These are phyloP conservation scores for Saturnia japonica DNA, from an alignment of 2,888 invertebrate species.

Conservation along the genomic window DNA sequence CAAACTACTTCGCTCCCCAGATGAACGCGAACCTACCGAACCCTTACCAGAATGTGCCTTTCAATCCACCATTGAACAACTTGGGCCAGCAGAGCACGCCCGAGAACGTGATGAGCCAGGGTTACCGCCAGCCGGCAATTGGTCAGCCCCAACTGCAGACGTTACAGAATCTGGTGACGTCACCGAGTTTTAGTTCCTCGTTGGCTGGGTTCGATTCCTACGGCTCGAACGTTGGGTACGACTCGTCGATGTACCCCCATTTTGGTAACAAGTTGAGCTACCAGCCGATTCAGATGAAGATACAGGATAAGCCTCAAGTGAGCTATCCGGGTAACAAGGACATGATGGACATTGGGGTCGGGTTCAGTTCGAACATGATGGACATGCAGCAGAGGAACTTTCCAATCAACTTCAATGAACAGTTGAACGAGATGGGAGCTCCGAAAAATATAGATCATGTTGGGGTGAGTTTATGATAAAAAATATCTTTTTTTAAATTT, in stretches of 20 bases:
- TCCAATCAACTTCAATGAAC: constrained; percentile 50
- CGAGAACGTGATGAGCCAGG: constrained; percentile 41
- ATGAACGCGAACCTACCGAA: constrained; percentile 44
- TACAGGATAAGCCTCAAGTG: constrained; percentile 48
- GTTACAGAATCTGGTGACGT: constrained; percentile 58
- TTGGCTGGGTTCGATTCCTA: constrained; percentile 59
- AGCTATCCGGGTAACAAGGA: constrained; percentile 51
- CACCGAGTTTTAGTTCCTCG: constrained; percentile 64
- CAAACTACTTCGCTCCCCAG: constrained; percentile 57
- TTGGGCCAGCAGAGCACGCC: constrained; percentile 43
- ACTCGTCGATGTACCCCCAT: constrained; percentile 72
- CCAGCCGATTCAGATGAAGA: constrained; percentile 55
- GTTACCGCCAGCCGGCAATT: constrained; percentile 54
- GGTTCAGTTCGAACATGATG: constrained; percentile 48
- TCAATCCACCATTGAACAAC: constrained; percentile 42
- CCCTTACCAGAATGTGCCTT: constrained; percentile 52
- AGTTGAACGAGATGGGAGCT: constrained; percentile 40
- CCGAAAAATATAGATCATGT: constrained; percentile 51
- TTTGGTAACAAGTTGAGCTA: constrained; percentile 59
- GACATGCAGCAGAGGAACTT: constrained; percentile 55
- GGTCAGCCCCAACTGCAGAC: constrained; percentile 63
- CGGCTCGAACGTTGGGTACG: constrained; percentile 57
- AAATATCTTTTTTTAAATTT: background rate
- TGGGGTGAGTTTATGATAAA: constrained; percentile 44
- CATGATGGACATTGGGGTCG: constrained; percentile 48